A percentile compares a stretch with the other conserved stretches of the same genome.
phyloP scores from a whole-genome alignment of 2,888 invertebrate genomes.

The Drosophila phalerata region DNA sequence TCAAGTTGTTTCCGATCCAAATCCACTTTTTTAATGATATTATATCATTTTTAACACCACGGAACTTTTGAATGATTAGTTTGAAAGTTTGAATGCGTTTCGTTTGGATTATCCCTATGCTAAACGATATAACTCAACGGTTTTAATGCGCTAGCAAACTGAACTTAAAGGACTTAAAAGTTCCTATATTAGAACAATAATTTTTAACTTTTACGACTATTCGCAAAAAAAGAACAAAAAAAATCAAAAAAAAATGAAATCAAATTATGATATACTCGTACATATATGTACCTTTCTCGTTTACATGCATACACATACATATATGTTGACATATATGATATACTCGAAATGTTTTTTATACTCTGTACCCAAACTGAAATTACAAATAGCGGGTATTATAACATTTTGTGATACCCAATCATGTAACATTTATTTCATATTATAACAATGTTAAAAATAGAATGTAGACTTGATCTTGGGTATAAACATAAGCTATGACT shows the following conservation, averaged over 20 bases:
- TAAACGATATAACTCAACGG: conserved; percentile 35
- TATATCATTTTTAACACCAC: background rate
- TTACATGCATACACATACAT: no score
- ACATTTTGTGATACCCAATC: background rate
- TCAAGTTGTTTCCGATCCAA: background rate
- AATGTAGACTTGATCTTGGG: background rate
- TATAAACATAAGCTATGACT: background rate
- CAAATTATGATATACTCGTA: conserved; percentile 17
- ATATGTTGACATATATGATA: conserved; percentile 19
- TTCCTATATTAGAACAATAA: conserved; percentile 77
- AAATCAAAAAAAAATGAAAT: background rate
- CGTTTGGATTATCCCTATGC: conserved; percentile 1
- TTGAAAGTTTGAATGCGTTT: background rate
- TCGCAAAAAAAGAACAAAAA: conserved; percentile 29
- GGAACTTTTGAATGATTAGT: background rate
- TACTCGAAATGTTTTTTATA: conserved; percentile 17
- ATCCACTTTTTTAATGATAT: background rate
- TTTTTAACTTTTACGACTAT: conserved; percentile 65
- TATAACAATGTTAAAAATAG: background rate
- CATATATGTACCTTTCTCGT: conserved; percentile 19
- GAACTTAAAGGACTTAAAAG: conserved; percentile 60
- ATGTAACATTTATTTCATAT: background rate
- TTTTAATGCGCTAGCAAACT: conserved; percentile 60
- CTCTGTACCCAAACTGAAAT: background rate
- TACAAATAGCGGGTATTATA: background rate